These are phyloP conservation scores for Drosophila ercepeae DNA, from an alignment of 1,140 invertebrate species.

Conservation along the genomic window DNA sequence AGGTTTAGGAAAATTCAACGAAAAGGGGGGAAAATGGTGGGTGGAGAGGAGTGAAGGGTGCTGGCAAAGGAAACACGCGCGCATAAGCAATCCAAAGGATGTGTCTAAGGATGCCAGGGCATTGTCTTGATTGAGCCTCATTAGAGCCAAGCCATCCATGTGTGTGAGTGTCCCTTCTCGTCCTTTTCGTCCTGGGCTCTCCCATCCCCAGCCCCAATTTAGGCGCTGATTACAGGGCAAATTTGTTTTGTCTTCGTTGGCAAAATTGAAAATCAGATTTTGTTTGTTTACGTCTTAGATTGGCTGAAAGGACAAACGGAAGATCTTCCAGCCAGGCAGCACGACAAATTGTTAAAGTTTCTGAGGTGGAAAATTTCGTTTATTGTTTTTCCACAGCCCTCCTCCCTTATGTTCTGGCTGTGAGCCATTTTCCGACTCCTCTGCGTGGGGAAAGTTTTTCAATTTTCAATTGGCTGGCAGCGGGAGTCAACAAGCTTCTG, in stretches of 20 bases:
- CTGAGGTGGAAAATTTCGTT: conserved; percentile 82
- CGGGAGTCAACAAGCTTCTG: conserved; percentile 33
- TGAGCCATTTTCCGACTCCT: background rate
- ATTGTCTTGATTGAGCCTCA: conserved; percentile 80
- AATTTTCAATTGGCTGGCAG: conserved; percentile 74
- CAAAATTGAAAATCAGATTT: conserved; percentile 80
- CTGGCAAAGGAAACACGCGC: conserved; percentile 67
- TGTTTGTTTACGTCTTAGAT: conserved; percentile 73
- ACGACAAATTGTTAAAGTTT: conserved; percentile 81
- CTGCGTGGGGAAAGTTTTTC: conserved; percentile 68
- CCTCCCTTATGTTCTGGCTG: background rate
- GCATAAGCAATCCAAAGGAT: conserved; percentile 73
- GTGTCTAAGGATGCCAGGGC: conserved; percentile 46
- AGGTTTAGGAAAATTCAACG: conserved; percentile 7
- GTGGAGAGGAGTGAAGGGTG: background rate
- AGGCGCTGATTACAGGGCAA: conserved; percentile 78
- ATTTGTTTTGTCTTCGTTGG: conserved; percentile 75
- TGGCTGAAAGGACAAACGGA: conserved; percentile 10
- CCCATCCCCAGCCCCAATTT: conserved; percentile 41
- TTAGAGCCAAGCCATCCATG: conserved; percentile 46
- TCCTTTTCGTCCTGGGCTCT: background rate
- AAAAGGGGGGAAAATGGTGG: background rate
- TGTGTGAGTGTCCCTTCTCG: conserved; percentile 20
- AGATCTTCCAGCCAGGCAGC: background rate
- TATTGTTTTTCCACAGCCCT: conserved; percentile 56